Evolutionary conservation across 2,113 vertebrate genomes (phyloP).

Genomic region (Eonycteris spelaea): DNA sequence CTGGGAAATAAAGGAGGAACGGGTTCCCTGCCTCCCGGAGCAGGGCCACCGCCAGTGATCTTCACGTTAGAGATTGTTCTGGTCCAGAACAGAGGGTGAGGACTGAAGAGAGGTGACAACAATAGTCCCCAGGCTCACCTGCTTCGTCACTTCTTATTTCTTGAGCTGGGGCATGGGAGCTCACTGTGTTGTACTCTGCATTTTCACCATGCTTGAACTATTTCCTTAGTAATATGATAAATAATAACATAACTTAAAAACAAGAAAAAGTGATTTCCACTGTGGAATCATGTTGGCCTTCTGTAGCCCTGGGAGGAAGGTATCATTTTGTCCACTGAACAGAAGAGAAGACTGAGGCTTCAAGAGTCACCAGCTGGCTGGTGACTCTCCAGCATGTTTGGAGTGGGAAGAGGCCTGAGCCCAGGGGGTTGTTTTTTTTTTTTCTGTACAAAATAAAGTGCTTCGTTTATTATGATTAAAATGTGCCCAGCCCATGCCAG

Average conservation of each 20-base stretch:
- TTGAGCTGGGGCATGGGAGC: not conserved
- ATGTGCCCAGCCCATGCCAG: constrained; percentile 65
- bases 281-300: not conserved
- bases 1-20: not conserved
- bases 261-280: not conserved
- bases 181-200: not conserved
- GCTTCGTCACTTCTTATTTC: not conserved
- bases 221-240: not conserved
- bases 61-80: too few species aligned
- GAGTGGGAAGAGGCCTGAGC: too few species aligned
- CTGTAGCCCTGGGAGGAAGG: not conserved
- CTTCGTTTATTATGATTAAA: constrained; percentile 85
- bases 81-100: not conserved
- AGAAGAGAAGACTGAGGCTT: not conserved
- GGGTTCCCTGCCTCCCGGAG: accelerated
- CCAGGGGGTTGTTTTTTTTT: too few species aligned
- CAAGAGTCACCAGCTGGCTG: not conserved
- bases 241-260: not conserved
- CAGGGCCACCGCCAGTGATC: not conserved
- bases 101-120: not conserved
- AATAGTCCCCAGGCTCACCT: not conserved
- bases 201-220: not conserved
- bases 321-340: not conserved
- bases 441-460: constrained; percentile 87
- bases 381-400: not conserved